Evolutionary conservation across 2,888 invertebrate species (phyloP).

Genomic region (Lacanobia oleracea): DNA sequence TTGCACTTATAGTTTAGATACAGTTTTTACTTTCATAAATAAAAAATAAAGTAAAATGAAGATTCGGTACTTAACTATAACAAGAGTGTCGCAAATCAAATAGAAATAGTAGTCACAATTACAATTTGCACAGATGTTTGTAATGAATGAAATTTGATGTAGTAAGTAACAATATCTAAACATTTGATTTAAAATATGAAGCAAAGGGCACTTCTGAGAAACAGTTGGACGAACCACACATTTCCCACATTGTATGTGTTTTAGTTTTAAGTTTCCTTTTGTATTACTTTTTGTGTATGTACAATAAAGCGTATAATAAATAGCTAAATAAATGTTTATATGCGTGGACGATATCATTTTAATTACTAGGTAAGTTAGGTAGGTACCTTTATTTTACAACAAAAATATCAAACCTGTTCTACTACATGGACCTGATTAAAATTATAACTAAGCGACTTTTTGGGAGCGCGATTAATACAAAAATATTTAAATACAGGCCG

Average conservation of each 20-base stretch:
- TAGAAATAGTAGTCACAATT: not conserved
- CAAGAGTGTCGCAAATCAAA: not conserved
- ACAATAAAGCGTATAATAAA: no score
- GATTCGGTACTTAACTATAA: not conserved
- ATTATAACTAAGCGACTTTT: not conserved
- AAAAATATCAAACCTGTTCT: constrained; percentile 5
- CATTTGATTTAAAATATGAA: not conserved
- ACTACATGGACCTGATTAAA: not conserved
- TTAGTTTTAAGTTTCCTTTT: no score
- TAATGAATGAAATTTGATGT: no score
- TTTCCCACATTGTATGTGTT: no score
- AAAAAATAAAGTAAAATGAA: not conserved
- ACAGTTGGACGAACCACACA: not conserved
- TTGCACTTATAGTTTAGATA: not conserved
- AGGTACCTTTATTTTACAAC: no score
- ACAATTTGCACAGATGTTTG: constrained; percentile 10
- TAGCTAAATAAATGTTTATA: no score
- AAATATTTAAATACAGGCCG: not conserved
- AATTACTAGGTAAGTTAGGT: not conserved
- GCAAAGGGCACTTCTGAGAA: not conserved
- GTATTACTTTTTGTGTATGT: no score
- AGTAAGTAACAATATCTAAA: not conserved
- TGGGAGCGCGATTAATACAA: not conserved
- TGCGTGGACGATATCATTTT: not conserved
- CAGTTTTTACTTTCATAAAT: not conserved